phyloP scores from a whole-genome alignment of 2,797 vertebrate species.

The Bucorvus abyssinicus region DNA sequence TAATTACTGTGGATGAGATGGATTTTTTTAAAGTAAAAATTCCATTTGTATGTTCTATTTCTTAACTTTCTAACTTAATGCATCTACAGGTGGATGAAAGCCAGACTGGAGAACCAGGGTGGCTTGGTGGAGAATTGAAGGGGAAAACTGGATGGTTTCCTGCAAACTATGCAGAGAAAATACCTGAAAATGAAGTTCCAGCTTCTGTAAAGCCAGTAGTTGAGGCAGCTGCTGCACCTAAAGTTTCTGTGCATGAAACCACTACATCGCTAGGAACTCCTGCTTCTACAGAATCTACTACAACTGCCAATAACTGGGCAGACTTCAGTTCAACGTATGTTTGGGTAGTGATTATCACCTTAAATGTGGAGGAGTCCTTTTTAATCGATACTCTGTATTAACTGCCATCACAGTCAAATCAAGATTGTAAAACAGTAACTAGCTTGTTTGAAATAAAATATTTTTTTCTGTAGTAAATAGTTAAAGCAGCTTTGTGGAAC shows the following conservation, averaged over 20 bases:
- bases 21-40: neutral
- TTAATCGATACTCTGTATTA: neutral
- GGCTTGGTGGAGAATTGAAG: slow-evolving; percentile 94
- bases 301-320: slow-evolving; percentile 91
- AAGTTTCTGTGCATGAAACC: slow-evolving; percentile 74
- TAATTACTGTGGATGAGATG: neutral
- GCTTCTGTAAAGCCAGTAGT: slow-evolving; percentile 77
- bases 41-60: neutral
- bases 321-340: slow-evolving; percentile 98
- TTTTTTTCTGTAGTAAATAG: neutral
- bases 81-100: slow-evolving; percentile 91
- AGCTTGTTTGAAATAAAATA: neutral
- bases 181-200: slow-evolving; percentile 88
- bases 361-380: neutral
- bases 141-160: slow-evolving; percentile 98
- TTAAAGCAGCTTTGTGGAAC: neutral
- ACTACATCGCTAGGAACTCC: slow-evolving; percentile 68
- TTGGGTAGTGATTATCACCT: neutral
- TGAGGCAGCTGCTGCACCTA: slow-evolving; percentile 69
- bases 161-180: slow-evolving; percentile 95
- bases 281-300: slow-evolving; percentile 66
- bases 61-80: slow-evolving; percentile 10
- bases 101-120: slow-evolving; percentile 96
- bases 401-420: neutral
- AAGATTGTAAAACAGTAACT: neutral